Evolutionary conservation across 2,113 vertebrate species (phyloP).

Genomic region (Carlito syrichta): DNA sequence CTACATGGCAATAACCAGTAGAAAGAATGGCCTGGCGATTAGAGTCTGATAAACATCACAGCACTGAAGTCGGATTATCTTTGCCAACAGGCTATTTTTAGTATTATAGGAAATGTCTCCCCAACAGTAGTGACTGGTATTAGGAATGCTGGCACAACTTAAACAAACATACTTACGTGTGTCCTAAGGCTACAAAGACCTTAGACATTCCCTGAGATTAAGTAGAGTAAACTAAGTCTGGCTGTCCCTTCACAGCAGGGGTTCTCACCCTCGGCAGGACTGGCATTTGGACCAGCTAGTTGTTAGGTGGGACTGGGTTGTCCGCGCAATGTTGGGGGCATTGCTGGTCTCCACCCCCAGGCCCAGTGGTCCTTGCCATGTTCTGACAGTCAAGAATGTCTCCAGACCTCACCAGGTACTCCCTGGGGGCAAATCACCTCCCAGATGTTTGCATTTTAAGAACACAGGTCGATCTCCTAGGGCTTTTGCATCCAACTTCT

Average conservation of each 20-base stretch:
- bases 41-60: not conserved
- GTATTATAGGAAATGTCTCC: slow-evolving; percentile 42
- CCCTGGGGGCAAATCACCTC: not conserved
- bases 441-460: not conserved
- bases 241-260: not conserved
- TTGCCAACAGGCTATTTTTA: slow-evolving; percentile 50
- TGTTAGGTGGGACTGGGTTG: not conserved
- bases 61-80: not conserved
- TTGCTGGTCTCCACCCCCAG: not conserved
- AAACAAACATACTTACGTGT: slow-evolving; percentile 8
- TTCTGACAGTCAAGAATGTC: not conserved
- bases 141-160: not conserved
- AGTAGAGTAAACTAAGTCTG: not conserved
- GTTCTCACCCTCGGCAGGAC: not conserved
- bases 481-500: not conserved
- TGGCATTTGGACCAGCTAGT: not conserved
- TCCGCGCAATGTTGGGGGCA: rapidly evolving
- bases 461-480: not conserved
- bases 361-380: not conserved
- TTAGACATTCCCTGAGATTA: not conserved
- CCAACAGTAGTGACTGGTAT: not conserved
- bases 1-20: slow-evolving; percentile 36
- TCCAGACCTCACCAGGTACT: not conserved
- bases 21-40: slow-evolving; percentile 63
- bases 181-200: not conserved